These are phyloP conservation scores for Drosophila cyrtoloma DNA, from an alignment of 2,888 invertebrate species.

Conservation along the genomic window DNA sequence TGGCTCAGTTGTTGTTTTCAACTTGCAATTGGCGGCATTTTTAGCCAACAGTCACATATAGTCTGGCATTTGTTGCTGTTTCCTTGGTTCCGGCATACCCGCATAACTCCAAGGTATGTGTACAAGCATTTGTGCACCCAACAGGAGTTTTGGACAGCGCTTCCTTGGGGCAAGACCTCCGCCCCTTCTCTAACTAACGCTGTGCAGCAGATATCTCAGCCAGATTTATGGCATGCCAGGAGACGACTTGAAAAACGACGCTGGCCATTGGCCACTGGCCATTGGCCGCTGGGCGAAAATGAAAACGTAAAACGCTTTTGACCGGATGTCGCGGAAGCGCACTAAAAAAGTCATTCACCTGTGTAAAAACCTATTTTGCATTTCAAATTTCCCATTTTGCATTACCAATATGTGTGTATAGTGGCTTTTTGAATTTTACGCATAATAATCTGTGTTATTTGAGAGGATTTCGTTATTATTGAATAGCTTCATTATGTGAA, in stretches of 20 bases:
- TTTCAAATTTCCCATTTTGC: slow-evolving; percentile 39
- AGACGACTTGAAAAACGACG: slow-evolving; percentile 43
- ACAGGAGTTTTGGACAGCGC: slow-evolving; percentile 27
- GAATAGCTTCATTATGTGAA: neutral
- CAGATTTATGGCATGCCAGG: slow-evolving; percentile 77
- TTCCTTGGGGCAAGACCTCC: slow-evolving; percentile 37
- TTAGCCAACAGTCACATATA: slow-evolving; percentile 53
- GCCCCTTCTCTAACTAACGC: slow-evolving; percentile 5
- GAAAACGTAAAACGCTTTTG: slow-evolving; percentile 81
- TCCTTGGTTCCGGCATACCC: slow-evolving; percentile 58
- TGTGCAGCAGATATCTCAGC: slow-evolving; percentile 15
- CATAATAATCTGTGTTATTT: neutral
- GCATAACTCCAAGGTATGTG: slow-evolving; percentile 42
- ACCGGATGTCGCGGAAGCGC: slow-evolving; percentile 83
- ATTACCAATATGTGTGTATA: slow-evolving; percentile 34
- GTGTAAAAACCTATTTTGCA: slow-evolving; percentile 66
- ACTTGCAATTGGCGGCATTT: slow-evolving; percentile 75
- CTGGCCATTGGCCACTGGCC: slow-evolving; percentile 50
- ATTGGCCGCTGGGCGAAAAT: slow-evolving; percentile 63
- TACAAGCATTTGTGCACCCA: slow-evolving; percentile 50
- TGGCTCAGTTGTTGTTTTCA: slow-evolving; percentile 44
- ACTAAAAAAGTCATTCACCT: slow-evolving; percentile 84
- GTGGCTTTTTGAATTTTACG: slow-evolving; percentile 16
- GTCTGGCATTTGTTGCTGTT: slow-evolving; percentile 63
- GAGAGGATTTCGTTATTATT: neutral